Evolutionary conservation across 2,113 vertebrate genomes (phyloP).

Genomic region (Dipodomys spectabilis): DNA sequence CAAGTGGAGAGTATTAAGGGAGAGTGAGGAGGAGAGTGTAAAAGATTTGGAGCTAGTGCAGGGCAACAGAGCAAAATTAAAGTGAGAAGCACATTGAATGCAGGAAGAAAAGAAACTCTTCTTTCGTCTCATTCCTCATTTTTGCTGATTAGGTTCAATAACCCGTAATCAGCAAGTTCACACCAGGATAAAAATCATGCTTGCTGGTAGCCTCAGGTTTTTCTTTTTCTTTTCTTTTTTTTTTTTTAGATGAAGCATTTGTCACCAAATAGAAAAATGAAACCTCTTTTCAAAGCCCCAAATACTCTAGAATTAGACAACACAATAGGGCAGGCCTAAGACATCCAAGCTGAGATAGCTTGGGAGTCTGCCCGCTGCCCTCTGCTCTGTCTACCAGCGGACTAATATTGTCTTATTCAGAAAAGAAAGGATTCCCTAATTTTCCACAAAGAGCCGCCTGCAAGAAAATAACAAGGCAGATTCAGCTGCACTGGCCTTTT

Average conservation of each 20-base stretch:
- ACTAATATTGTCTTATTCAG: slow-evolving; percentile 10
- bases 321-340: accelerated
- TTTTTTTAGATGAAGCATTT: slow-evolving; percentile 73
- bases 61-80: neutral
- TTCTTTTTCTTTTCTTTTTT: slow-evolving; percentile 34
- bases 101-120: neutral
- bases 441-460: neutral
- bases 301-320: neutral
- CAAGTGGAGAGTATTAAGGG: neutral
- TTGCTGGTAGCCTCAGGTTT: slow-evolving; percentile 61
- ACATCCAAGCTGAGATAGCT: neutral
- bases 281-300: slow-evolving; percentile 51
- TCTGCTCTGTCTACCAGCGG: slow-evolving; percentile 5
- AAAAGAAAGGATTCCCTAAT: neutral
- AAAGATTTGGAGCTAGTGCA: neutral
- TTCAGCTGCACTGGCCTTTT: slow-evolving; percentile 34
- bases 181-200: neutral
- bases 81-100: neutral
- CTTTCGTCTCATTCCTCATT: neutral
- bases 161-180: slow-evolving; percentile 68
- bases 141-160: slow-evolving; percentile 67
- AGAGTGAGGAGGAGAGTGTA: neutral
- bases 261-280: slow-evolving; percentile 71
- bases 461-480: neutral
- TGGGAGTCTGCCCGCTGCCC: neutral